phyloP scores from a whole-genome alignment of 2,113 vertebrate genomes.

The Orientallactaga bullata region DNA sequence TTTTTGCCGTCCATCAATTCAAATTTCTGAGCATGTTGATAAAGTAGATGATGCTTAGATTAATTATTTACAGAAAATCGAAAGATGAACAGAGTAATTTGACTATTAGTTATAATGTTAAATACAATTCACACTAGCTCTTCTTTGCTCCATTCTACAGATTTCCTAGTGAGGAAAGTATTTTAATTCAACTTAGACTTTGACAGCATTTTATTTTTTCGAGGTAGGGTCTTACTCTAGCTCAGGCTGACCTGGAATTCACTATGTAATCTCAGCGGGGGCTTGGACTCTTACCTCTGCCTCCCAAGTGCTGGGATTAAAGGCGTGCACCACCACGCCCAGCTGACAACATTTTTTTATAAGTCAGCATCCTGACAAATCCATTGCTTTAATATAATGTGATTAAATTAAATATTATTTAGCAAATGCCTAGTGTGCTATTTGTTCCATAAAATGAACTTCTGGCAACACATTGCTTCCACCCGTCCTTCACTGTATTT shows the following conservation, averaged over 20 bases:
- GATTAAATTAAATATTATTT: neutral
- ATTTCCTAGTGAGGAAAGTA: neutral
- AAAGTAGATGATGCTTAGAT: neutral
- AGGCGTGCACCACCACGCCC: too few species aligned
- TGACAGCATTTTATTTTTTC: neutral
- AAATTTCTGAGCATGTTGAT: neutral
- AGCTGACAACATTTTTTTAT: neutral
- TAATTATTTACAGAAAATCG: neutral
- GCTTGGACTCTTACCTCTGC: too few species aligned
- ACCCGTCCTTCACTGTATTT: neutral
- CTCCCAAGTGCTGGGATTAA: too few species aligned
- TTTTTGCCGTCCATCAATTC: neutral
- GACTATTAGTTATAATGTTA: neutral
- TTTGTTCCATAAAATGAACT: neutral
- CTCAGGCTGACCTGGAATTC: too few species aligned
- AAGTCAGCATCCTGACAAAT: neutral
- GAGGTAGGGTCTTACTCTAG: neutral
- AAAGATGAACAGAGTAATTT: neutral
- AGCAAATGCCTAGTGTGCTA: neutral
- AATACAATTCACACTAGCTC: neutral
- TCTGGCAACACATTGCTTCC: neutral
- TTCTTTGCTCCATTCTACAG: neutral
- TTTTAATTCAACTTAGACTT: neutral
- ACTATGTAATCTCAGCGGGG: too few species aligned
- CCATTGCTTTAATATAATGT: neutral